A percentile compares a stretch with the other conserved stretches of the same genome.
Evolutionary conservation across 2,113 vertebrate genomes (phyloP).

Genomic region (Monarcha castaneiventris): DNA sequence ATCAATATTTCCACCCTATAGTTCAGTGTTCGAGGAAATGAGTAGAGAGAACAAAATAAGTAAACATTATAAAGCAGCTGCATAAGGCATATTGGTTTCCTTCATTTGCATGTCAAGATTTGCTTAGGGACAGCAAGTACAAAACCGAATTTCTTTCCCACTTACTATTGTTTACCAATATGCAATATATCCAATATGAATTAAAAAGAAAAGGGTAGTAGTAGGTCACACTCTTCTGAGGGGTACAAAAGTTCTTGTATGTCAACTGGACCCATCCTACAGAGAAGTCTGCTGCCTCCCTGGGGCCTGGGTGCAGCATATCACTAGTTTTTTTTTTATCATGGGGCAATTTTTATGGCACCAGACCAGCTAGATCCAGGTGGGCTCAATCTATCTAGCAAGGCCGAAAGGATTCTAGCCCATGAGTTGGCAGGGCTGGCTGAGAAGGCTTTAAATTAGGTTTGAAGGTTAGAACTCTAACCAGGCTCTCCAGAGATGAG

Average conservation of each 20-base stretch:
- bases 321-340: background rate
- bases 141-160: background rate
- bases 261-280: background rate
- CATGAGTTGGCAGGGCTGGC: background rate
- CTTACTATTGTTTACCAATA: background rate
- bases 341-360: background rate
- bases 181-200: background rate
- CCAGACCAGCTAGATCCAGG: background rate
- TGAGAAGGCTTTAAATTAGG: background rate
- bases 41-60: background rate
- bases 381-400: background rate
- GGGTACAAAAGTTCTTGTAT: accelerated
- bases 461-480: background rate
- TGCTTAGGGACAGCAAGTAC: background rate
- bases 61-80: background rate
- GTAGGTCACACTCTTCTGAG: background rate
- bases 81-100: background rate
- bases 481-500: background rate
- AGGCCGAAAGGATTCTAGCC: background rate
- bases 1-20: background rate
- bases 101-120: background rate
- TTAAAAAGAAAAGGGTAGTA: background rate
- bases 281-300: background rate
- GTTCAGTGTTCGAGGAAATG: background rate
- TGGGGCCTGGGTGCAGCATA: background rate